These are phyloP conservation scores for Dromius quadrimaculatus DNA, from an alignment of 2,888 invertebrate species.

Conservation along the genomic window DNA sequence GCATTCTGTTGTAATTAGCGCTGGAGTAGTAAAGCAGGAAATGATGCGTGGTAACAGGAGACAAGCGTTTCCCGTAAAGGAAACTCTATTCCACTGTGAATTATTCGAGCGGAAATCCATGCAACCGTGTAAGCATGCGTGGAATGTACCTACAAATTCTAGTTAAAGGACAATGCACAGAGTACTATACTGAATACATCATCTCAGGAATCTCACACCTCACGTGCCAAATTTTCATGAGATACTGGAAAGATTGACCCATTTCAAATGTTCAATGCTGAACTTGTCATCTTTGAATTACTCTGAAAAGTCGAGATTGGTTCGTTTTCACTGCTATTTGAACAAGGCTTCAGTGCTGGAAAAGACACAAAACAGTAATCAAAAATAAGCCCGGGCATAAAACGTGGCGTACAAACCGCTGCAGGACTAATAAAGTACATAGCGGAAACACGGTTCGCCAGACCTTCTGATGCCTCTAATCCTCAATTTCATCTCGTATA, in stretches of 20 bases:
- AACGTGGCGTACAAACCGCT: slow-evolving; percentile 33
- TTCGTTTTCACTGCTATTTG: slow-evolving; percentile 7
- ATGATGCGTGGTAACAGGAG: slow-evolving; percentile 31
- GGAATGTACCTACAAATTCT: slow-evolving; percentile 46
- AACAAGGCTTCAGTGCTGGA: slow-evolving; percentile 1
- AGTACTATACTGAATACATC: not conserved
- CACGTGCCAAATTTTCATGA: slow-evolving; percentile 11
- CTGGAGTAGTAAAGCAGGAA: slow-evolving; percentile 7
- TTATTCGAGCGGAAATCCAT: slow-evolving; percentile 38
- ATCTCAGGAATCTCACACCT: slow-evolving; percentile 38
- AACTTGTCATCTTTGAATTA: too few relatives aligned
- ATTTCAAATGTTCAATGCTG: too few relatives aligned
- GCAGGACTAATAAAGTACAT: slow-evolving; percentile 43
- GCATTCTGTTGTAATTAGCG: slow-evolving; percentile 4
- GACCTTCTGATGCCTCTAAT: slow-evolving; percentile 50
- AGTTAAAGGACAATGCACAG: slow-evolving; percentile 38
- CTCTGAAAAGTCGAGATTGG: too few relatives aligned
- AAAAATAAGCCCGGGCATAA: slow-evolving; percentile 35
- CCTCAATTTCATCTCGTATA: slow-evolving; percentile 51
- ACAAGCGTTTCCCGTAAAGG: slow-evolving; percentile 26
- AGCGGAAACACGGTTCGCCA: slow-evolving; percentile 37
- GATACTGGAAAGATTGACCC: too few relatives aligned
- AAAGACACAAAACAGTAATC: slow-evolving; percentile 35
- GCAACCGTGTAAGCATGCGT: slow-evolving; percentile 35
- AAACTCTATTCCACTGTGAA: slow-evolving; percentile 35